Conservation (phyloP, 1,140 invertebrate genomes). For the honey bee (Apis mellifera) region DNA sequence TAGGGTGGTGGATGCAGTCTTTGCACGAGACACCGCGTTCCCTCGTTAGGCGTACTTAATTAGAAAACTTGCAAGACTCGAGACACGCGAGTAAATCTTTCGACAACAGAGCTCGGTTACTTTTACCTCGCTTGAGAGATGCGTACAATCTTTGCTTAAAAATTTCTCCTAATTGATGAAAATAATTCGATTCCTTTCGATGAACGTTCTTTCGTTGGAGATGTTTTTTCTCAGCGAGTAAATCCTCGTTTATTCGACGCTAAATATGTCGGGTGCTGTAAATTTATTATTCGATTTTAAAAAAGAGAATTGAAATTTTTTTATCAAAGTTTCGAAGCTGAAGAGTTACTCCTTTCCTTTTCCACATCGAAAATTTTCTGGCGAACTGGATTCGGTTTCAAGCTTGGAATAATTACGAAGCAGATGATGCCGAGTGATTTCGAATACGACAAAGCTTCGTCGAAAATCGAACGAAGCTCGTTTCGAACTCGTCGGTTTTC, state of each 20-base stretch:
- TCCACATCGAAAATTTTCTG: too few species aligned
- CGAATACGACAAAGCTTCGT: neutral
- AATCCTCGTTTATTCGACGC: neutral
- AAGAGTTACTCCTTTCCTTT: too few species aligned
- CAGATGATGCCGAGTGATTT: slow-evolving; percentile 1
- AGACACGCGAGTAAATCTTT: slow-evolving; percentile 17
- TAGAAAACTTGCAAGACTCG: slow-evolving; percentile 45
- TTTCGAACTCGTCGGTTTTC: neutral
- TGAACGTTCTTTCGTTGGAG: too few species aligned
- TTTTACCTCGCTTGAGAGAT: neutral
- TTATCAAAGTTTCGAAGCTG: too few species aligned
- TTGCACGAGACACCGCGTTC: slow-evolving; percentile 22
- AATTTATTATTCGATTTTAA: too few species aligned
- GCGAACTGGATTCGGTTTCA: too few species aligned
- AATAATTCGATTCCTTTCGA: neutral
- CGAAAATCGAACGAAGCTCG: neutral
- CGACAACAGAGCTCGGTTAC: slow-evolving; percentile 4
- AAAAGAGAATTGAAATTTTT: too few species aligned
- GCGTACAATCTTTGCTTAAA: neutral
- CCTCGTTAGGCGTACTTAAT: slow-evolving; percentile 52
- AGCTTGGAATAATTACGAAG: neutral
- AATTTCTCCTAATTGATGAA: neutral
- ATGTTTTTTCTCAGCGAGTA: neutral
- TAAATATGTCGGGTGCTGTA: too few species aligned
- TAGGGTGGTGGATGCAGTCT: neutral